These are phyloP conservation scores for Drosophila mettleri DNA, from an alignment of 2,888 invertebrate genomes.

Conservation along the genomic window DNA sequence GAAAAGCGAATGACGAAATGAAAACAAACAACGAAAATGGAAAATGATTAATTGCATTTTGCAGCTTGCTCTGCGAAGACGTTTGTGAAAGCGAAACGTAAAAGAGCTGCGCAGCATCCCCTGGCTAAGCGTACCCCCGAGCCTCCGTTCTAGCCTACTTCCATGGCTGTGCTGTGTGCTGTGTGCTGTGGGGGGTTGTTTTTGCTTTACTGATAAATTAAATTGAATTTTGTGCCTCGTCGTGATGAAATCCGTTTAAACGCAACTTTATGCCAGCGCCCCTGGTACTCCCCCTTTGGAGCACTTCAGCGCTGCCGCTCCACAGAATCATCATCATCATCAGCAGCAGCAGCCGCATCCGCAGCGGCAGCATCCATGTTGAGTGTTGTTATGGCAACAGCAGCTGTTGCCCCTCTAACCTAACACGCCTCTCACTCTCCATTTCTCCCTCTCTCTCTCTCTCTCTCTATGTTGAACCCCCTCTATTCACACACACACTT, in stretches of 20 bases:
- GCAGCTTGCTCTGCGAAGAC: constrained; percentile 8
- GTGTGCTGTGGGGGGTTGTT: constrained; percentile 41
- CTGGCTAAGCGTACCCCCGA: background rate
- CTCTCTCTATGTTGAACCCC: background rate
- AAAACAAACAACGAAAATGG: background rate
- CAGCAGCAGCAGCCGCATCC: constrained; percentile 37
- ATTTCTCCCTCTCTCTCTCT: background rate
- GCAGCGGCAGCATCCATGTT: constrained; percentile 15
- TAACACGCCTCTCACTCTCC: background rate
- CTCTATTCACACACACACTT: background rate
- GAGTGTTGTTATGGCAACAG: constrained; percentile 45
- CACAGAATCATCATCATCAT: constrained; percentile 30
- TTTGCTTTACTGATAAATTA: constrained; percentile 65
- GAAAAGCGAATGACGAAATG: background rate
- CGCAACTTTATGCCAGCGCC: constrained; percentile 53
- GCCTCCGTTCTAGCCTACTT: background rate
- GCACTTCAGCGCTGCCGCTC: constrained; percentile 5
- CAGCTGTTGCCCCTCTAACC: constrained; percentile 31
- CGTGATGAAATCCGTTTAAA: constrained; percentile 76
- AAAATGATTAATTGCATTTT: constrained; percentile 70
- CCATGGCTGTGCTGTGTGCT: no score
- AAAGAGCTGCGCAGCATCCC: background rate
- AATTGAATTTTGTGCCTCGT: constrained; percentile 67
- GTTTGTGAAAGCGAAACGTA: background rate
- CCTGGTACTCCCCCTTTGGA: background rate